Evolutionary conservation across 2,113 vertebrate species (phyloP).

Genomic region (Formicarius rufipectus): DNA sequence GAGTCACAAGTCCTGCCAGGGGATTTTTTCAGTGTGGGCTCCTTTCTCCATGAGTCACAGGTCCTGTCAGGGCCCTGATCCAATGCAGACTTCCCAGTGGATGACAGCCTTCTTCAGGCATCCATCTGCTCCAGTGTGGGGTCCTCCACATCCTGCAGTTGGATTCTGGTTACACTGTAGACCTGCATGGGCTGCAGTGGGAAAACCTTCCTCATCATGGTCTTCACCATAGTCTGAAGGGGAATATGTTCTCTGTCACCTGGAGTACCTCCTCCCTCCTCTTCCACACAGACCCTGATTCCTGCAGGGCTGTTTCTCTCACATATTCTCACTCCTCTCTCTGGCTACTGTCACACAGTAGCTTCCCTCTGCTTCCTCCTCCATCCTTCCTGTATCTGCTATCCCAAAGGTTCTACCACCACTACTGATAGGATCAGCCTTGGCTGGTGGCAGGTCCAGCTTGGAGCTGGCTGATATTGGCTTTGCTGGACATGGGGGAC

Average conservation of each 20-base stretch:
- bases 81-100: background rate
- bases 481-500: background rate
- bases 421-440: background rate
- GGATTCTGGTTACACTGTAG: no score
- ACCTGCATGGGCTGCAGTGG: background rate
- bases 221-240: background rate
- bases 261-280: background rate
- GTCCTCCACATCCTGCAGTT: background rate
- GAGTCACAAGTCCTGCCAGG: background rate
- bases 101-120: background rate
- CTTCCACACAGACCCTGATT: background rate
- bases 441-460: background rate
- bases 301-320: background rate
- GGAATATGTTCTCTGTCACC: background rate
- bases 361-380: background rate
- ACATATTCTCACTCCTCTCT: background rate
- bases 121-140: background rate
- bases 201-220: background rate
- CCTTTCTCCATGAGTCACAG: background rate
- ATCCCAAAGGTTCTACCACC: background rate
- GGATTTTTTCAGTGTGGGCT: background rate
- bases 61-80: background rate
- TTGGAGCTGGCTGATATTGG: background rate
- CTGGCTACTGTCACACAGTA: background rate
- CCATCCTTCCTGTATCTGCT: background rate